A percentile compares a stretch with the other conserved stretches of the same genome.
Conservation (phyloP, 1,140 invertebrate genomes). For the Drosophila punjabiensis region DNA sequence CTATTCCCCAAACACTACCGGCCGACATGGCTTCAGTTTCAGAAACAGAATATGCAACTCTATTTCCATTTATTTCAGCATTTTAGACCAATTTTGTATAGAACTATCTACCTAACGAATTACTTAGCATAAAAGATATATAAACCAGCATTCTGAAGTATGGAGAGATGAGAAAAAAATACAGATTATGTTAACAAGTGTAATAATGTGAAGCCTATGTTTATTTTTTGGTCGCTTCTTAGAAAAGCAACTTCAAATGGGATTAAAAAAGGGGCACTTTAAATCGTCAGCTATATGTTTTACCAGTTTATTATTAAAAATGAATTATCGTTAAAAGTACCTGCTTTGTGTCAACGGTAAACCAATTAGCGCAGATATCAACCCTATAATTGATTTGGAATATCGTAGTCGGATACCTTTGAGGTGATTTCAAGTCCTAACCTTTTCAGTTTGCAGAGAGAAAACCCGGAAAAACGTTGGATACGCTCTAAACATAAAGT, state of each 20-base stretch:
- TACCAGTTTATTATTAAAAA: too few relatives aligned
- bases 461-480: neutral
- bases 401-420: neutral
- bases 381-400: too few relatives aligned
- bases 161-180: slow-evolving; percentile 23
- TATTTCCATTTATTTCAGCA: slow-evolving; percentile 56
- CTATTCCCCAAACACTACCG: slow-evolving; percentile 46
- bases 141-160: slow-evolving; percentile 28
- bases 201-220: neutral
- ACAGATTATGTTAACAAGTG: slow-evolving; percentile 47
- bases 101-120: slow-evolving; percentile 67
- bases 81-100: slow-evolving; percentile 83
- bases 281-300: too few relatives aligned
- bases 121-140: slow-evolving; percentile 59
- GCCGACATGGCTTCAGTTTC: slow-evolving; percentile 21
- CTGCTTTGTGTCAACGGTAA: too few relatives aligned
- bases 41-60: slow-evolving; percentile 34
- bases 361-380: too few relatives aligned
- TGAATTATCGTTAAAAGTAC: too few relatives aligned
- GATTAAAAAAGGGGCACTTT: too few relatives aligned
- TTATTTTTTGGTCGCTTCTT: too few relatives aligned
- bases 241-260: too few relatives aligned
- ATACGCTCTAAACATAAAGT: slow-evolving; percentile 47
- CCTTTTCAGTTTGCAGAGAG: neutral
- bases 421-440: neutral